A percentile compares a stretch with the other conserved stretches of the same genome.
Evolutionary conservation across 2,113 vertebrate genomes (phyloP).

Genomic region (Centropus bengalensis): DNA sequence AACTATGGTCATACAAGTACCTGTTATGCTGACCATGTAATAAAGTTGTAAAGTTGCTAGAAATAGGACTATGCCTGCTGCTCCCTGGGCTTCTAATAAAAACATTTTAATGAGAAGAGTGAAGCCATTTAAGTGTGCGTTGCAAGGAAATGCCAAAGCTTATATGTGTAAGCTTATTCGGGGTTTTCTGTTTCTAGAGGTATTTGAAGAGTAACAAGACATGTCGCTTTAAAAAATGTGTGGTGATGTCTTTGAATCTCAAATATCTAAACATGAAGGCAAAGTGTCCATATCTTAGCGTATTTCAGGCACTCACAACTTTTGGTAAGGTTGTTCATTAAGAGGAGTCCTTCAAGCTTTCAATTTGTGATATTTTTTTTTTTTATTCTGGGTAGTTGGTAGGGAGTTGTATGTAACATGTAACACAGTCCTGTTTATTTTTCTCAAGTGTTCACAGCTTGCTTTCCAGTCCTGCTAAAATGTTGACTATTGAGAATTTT

Average conservation of each 20-base stretch:
- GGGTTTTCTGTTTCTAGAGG: neutral
- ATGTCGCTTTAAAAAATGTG: neutral
- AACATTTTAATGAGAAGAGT: neutral
- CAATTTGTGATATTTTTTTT: neutral
- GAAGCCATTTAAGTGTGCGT: neutral
- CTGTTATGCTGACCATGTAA: fast-evolving
- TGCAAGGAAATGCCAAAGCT: neutral
- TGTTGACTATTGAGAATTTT: neutral
- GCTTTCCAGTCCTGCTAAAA: neutral
- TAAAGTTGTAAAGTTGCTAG: neutral
- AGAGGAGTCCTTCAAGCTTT: neutral
- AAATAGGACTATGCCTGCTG: neutral
- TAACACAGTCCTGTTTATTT: neutral
- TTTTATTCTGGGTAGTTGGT: neutral
- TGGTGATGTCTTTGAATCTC: neutral
- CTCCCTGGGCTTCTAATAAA: neutral
- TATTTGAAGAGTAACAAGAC: neutral
- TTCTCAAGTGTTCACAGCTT: neutral
- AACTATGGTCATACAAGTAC: neutral
- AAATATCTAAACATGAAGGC: neutral
- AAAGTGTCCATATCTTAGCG: neutral
- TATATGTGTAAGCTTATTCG: neutral
- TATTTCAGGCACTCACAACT: neutral
- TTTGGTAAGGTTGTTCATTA: neutral
- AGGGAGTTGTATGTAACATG: neutral